These are phyloP conservation scores for Agonum fuliginosum DNA, from an alignment of 2,888 invertebrate genomes.

Conservation along the genomic window DNA sequence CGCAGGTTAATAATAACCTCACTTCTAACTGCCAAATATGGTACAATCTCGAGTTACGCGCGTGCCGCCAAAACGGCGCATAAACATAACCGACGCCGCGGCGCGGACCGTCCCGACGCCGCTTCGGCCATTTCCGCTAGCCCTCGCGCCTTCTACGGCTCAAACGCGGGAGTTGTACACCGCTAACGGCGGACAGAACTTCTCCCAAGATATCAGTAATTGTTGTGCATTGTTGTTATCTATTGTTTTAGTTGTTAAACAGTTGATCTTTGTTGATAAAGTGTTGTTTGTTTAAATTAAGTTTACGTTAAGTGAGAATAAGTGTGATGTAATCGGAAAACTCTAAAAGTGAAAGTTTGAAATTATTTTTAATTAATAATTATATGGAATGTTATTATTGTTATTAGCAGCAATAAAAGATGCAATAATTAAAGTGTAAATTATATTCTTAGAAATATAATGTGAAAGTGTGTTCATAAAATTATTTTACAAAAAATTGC, in stretches of 20 bases:
- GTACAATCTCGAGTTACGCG: constrained; percentile 81
- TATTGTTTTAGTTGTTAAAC: neutral
- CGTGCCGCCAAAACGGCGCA: constrained; percentile 46
- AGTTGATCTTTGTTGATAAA: neutral
- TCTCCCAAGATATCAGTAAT: neutral
- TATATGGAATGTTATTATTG: neutral
- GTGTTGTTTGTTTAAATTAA: neutral
- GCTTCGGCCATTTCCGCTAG: constrained; percentile 69
- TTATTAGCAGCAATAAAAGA: neutral
- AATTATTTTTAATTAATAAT: neutral
- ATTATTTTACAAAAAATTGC: constrained; percentile 28
- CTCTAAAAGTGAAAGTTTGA: constrained; percentile 27
- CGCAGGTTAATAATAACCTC: constrained; percentile 50
- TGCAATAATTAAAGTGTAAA: neutral
- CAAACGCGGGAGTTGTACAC: constrained; percentile 59
- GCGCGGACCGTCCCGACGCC: constrained; percentile 36
- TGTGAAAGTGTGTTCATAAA: constrained; percentile 43
- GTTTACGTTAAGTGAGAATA: constrained; percentile 1
- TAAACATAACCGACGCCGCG: constrained; percentile 12
- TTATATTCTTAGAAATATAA: constrained; percentile 16
- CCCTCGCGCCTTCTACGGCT: constrained; percentile 70
- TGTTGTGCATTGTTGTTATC: constrained; percentile 1
- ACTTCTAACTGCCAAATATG: constrained; percentile 76
- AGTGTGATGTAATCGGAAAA: constrained; percentile 20
- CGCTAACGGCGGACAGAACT: neutral